Conservation (phyloP, 2,888 invertebrate species). For the Cheilosia scutellata region DNA sequence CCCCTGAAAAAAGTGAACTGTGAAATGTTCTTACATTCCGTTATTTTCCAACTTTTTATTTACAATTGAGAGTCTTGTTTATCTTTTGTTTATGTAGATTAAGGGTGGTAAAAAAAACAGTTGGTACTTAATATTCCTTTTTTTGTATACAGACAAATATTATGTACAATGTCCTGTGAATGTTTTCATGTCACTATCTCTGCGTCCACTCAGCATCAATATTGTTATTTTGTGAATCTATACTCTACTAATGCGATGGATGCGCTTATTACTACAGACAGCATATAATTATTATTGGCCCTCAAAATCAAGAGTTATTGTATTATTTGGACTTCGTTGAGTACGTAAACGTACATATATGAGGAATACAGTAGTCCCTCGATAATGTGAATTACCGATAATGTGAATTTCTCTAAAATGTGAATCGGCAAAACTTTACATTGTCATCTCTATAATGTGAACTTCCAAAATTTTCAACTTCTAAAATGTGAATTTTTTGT, state of each 20-base stretch:
- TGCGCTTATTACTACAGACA: neutral
- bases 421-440: too few relatives aligned
- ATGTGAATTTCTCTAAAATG: too few relatives aligned
- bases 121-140: neutral
- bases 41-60: neutral
- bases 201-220: too few relatives aligned
- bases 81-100: neutral
- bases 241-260: neutral
- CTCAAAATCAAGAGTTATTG: constrained; percentile 57
- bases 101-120: too few relatives aligned
- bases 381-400: too few relatives aligned
- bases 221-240: neutral
- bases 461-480: too few relatives aligned
- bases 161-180: too few relatives aligned
- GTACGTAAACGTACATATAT: neutral
- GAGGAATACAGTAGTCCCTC: too few relatives aligned
- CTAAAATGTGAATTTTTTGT: too few relatives aligned
- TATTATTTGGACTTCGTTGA: neutral
- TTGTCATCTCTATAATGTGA: too few relatives aligned
- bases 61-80: neutral
- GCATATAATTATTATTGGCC: constrained; percentile 45
- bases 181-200: too few relatives aligned
- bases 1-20: neutral
- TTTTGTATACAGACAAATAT: neutral
- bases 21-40: neutral